A percentile compares a stretch with the other conserved stretches of the same genome.
phyloP scores from a whole-genome alignment of 2,113 vertebrate species.

The Pseudonaja textilis region DNA sequence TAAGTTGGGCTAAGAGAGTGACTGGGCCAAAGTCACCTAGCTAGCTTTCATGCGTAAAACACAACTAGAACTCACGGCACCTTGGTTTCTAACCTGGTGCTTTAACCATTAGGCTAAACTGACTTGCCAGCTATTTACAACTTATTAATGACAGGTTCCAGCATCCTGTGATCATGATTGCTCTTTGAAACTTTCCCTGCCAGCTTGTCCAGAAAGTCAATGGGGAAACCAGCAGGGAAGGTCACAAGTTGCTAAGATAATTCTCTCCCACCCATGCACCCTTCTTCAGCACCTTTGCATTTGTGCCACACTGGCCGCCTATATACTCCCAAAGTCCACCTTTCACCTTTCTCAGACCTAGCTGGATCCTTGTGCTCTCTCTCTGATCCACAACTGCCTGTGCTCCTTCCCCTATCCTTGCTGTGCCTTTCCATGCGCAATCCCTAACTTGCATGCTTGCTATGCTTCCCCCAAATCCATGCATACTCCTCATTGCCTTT shows the following conservation, averaged over 20 bases:
- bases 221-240: neutral
- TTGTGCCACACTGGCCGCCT: neutral
- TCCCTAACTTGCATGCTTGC: neutral
- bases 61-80: neutral
- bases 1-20: neutral
- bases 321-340: neutral
- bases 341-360: neutral
- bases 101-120: neutral
- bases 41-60: neutral
- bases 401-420: neutral
- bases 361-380: neutral
- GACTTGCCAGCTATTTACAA: neutral
- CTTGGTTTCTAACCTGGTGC: neutral
- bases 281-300: too few species aligned
- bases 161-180: neutral
- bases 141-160: neutral
- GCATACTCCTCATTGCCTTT: neutral
- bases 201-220: neutral
- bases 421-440: neutral
- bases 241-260: neutral
- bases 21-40: neutral
- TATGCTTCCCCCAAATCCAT: neutral
- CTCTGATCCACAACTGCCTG: neutral
- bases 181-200: neutral
- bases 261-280: neutral